These are phyloP conservation scores for Drosophila birchii DNA, from an alignment of 2,888 invertebrate species.

Conservation along the genomic window DNA sequence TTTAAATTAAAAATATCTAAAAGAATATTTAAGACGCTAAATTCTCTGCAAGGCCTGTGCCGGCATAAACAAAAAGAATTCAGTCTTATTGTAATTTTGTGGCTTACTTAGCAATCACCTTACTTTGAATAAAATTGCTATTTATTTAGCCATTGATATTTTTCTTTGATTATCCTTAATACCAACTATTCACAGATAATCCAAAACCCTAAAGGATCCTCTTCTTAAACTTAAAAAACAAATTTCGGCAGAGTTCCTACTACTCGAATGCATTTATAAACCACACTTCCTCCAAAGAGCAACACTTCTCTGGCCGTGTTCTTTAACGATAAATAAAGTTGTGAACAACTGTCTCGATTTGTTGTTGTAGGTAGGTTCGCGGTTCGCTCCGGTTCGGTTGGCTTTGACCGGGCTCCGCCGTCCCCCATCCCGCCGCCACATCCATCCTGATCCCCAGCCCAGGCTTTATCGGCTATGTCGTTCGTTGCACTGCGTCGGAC, in stretches of 20 bases:
- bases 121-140: not conserved
- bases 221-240: not conserved
- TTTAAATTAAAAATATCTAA: not conserved
- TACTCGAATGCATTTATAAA: not conserved
- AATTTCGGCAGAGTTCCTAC: not conserved
- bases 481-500: constrained; percentile 80
- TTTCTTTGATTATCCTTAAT: not conserved
- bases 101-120: not conserved
- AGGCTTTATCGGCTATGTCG: constrained; percentile 64
- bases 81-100: not conserved
- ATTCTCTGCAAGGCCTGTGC: not conserved
- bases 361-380: constrained; percentile 47
- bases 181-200: not conserved
- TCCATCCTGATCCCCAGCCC: constrained; percentile 38
- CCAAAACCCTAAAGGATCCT: not conserved
- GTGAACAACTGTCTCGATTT: constrained; percentile 77
- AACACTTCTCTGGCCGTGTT: constrained; percentile 52
- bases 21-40: not conserved
- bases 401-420: constrained; percentile 18
- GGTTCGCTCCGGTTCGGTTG: constrained; percentile 17
- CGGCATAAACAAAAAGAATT: not conserved
- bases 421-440: constrained; percentile 20
- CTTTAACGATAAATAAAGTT: constrained; percentile 76
- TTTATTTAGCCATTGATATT: not conserved
- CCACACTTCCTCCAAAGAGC: not conserved